Conservation (phyloP, 2,113 vertebrate species). For the Ondatra zibethicus region DNA sequence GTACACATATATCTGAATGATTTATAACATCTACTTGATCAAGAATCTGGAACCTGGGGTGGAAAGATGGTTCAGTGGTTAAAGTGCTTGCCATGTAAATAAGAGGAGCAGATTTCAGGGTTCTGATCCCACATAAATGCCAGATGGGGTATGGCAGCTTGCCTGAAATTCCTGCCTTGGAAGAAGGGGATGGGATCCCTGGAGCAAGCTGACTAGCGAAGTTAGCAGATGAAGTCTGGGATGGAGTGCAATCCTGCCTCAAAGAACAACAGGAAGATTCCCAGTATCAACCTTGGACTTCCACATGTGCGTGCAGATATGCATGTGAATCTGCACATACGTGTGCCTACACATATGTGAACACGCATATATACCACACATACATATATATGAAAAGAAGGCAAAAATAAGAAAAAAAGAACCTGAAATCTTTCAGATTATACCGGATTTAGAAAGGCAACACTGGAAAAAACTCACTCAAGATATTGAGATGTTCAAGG, state of each 20-base stretch:
- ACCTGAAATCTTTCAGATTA: neutral
- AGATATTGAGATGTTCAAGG: neutral
- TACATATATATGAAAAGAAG: neutral
- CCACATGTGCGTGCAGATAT: neutral
- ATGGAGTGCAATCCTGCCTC: neutral
- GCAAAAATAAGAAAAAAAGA: neutral
- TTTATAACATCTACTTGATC: conserved; percentile 53
- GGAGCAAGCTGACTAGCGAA: neutral
- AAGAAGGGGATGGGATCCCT: neutral
- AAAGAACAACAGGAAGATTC: neutral
- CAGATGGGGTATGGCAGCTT: neutral
- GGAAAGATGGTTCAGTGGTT: neutral
- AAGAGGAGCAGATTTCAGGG: neutral
- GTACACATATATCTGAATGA: neutral
- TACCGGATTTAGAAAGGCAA: conserved; percentile 45
- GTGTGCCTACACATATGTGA: neutral
- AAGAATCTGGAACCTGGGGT: conserved; percentile 13
- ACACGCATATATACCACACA: neutral
- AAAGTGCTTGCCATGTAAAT: neutral
- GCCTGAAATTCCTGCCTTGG: too few species aligned
- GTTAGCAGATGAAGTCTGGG: neutral
- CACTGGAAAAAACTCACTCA: neutral
- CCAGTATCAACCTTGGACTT: neutral
- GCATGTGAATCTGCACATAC: neutral
- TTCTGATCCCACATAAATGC: neutral